Conservation (phyloP, 1,140 invertebrate species). For the Orchestia grillus region DNA sequence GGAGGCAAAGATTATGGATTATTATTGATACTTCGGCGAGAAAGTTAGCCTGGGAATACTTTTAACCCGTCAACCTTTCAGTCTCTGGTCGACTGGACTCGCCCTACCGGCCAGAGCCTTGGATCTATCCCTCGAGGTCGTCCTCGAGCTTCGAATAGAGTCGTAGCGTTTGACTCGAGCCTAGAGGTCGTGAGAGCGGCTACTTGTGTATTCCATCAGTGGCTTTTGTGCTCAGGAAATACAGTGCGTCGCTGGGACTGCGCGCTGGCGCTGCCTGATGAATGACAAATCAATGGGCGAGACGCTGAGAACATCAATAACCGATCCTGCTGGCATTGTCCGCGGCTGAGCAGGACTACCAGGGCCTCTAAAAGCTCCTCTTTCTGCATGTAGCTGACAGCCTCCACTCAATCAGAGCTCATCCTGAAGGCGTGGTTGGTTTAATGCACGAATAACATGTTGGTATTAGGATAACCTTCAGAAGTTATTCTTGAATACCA, state of each 20-base stretch:
- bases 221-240: not conserved
- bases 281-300: not conserved
- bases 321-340: not conserved
- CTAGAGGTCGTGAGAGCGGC: not conserved
- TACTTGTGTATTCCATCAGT: not conserved
- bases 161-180: not conserved
- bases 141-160: not conserved
- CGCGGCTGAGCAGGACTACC: too few relatives aligned
- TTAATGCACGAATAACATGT: not conserved
- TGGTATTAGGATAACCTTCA: not conserved
- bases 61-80: too few relatives aligned
- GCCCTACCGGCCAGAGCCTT: too few relatives aligned
- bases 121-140: too few relatives aligned
- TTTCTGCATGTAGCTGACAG: not conserved
- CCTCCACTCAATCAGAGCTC: not conserved
- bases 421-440: not conserved
- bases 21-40: too few relatives aligned
- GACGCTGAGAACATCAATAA: not conserved
- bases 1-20: too few relatives aligned
- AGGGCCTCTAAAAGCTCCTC: not conserved
- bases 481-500: too few relatives aligned
- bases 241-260: not conserved
- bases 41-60: too few relatives aligned
- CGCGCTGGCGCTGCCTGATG: not conserved
- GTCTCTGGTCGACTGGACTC: too few relatives aligned